Conservation (phyloP, 2,888 invertebrate genomes). For the Deilephila porcellus region DNA sequence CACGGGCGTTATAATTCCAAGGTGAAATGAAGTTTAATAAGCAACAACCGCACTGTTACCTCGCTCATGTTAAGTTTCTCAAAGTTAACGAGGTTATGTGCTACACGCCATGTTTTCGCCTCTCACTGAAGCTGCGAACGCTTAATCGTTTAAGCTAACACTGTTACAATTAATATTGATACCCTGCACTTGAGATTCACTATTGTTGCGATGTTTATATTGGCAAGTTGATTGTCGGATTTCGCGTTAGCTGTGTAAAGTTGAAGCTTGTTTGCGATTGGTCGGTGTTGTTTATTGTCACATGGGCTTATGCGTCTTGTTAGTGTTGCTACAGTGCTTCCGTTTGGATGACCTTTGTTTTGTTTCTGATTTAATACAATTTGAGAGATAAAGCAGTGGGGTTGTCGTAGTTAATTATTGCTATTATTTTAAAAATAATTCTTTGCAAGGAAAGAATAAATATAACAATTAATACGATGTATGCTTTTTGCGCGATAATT, state of each 20-base stretch:
- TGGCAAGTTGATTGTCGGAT: neutral
- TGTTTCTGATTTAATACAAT: no score
- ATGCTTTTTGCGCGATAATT: no score
- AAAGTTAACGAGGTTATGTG: conserved; percentile 59
- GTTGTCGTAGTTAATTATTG: no score
- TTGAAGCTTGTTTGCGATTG: neutral
- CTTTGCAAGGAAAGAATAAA: no score
- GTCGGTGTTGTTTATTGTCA: no score
- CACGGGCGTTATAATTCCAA: conserved; percentile 44
- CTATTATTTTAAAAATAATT: no score
- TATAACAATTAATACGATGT: no score
- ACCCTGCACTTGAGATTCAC: conserved; percentile 1
- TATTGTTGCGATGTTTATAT: neutral
- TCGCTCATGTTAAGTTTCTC: conserved; percentile 50
- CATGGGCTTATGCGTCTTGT: no score
- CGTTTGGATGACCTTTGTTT: no score
- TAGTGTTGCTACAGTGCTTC: no score
- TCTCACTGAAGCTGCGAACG: conserved; percentile 51
- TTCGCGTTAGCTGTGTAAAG: neutral
- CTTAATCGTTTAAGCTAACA: conserved; percentile 51
- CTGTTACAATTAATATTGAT: conserved; percentile 39
- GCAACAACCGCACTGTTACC: conserved; percentile 63
- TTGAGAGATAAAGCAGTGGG: no score
- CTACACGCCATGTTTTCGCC: conserved; percentile 61
- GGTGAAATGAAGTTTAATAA: conserved; percentile 70